Conservation (phyloP, 2,888 invertebrate genomes). For the Syrista parreyssii region DNA sequence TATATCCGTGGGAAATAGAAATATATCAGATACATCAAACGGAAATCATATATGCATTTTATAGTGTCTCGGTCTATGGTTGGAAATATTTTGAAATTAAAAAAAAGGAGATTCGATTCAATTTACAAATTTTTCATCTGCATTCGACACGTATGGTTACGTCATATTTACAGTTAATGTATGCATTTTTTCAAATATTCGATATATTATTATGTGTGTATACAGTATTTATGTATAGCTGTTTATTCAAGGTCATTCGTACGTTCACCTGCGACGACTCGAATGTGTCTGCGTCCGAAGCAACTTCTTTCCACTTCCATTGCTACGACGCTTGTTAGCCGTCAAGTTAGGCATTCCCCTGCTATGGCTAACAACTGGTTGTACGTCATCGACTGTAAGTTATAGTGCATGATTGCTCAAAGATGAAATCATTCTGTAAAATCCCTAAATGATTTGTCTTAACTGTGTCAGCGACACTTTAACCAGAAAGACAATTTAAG, state of each 20-base stretch:
- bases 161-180: neutral
- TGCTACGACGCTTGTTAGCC: neutral
- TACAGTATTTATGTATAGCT: neutral
- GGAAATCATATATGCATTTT: neutral
- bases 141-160: neutral
- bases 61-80: neutral
- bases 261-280: neutral
- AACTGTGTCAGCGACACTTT: neutral
- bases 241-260: neutral
- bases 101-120: neutral
- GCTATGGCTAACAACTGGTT: neutral
- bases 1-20: neutral
- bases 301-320: neutral
- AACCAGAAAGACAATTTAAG: neutral
- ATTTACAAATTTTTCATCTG: neutral
- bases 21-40: neutral
- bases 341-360: neutral
- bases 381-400: neutral
- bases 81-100: neutral
- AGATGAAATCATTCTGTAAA: neutral
- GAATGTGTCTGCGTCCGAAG: neutral
- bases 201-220: neutral
- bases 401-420: neutral
- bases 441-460: neutral
- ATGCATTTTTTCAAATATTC: neutral